A percentile compares a stretch with the other conserved stretches of the same genome.
Conservation (phyloP, 2,113 vertebrate genomes). For the Poeciliopsis occidentalis region DNA sequence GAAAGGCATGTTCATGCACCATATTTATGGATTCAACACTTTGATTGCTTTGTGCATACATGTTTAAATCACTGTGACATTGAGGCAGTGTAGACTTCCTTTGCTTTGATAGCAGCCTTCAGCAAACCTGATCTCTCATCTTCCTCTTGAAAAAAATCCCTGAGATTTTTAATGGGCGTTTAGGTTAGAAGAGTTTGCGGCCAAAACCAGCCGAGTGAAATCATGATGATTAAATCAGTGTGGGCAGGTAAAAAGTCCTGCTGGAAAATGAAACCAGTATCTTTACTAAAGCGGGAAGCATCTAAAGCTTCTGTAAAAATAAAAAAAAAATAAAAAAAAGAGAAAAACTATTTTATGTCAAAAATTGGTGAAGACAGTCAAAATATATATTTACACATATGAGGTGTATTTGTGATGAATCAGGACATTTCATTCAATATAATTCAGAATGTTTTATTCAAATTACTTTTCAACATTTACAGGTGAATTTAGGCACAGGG, state of each 20-base stretch:
- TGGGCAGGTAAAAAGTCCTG: background rate
- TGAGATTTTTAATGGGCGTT: too few species aligned
- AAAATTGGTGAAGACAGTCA: background rate
- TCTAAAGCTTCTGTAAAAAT: background rate
- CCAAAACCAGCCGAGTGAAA: too few species aligned
- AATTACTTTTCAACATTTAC: constrained; percentile 51
- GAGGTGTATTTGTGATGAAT: background rate
- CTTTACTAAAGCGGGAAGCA: background rate
- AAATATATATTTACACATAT: too few species aligned
- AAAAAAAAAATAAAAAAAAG: constrained; percentile 11
- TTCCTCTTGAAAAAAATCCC: background rate
- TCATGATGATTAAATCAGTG: background rate
- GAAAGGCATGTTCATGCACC: too few species aligned
- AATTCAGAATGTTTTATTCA: constrained; percentile 21
- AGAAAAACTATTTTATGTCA: too few species aligned
- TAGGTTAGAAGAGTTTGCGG: too few species aligned
- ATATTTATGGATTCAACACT: too few species aligned
- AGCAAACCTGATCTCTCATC: background rate
- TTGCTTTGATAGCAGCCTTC: background rate
- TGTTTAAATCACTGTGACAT: too few species aligned
- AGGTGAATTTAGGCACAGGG: constrained; percentile 33
- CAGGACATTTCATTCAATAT: background rate
- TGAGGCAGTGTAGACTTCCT: too few species aligned
- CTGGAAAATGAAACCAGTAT: background rate
- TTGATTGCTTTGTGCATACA: too few species aligned